Percentiles rank a stretch among this genome's conserved stretches.
Evolutionary conservation across 37 sponge, comb jelly and placozoan species (phyloP).

Genomic region (Beroe forskalii): DNA sequence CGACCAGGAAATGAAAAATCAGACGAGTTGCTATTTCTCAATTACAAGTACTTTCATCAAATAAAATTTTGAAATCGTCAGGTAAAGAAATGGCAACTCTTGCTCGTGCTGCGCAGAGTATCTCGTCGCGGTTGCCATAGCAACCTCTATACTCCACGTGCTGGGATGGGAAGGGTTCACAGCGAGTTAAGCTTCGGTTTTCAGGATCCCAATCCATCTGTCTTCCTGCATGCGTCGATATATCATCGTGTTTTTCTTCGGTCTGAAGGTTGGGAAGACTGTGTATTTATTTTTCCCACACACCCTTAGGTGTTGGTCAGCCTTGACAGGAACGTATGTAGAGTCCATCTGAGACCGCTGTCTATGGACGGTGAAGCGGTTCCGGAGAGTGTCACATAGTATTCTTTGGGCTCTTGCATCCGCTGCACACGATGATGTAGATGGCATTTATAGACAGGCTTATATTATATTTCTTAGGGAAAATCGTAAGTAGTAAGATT

Average conservation of each 20-base stretch:
- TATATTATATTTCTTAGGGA: no score
- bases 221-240: not conserved
- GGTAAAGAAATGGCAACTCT: no score
- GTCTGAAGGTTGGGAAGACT: not conserved
- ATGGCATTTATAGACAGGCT: not conserved
- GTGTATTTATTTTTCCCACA: not conserved
- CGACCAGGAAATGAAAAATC: no score
- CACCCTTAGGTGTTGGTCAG: not conserved
- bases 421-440: not conserved
- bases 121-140: no score
- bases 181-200: not conserved
- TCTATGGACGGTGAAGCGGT: not conserved
- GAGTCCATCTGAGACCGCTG: not conserved
- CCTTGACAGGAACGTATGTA: not conserved
- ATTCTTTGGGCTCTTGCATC: not conserved
- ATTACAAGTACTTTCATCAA: no score
- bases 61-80: no score
- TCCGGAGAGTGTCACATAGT: not conserved
- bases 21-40: no score
- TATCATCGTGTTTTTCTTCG: not conserved
- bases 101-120: not conserved
- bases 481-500: no score
- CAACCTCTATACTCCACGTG: no score
- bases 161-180: no score
- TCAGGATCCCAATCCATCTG: not conserved